Base-by-base conservation (phyloP, 2,888 invertebrate genomes). In the Nebria salina region DNA sequence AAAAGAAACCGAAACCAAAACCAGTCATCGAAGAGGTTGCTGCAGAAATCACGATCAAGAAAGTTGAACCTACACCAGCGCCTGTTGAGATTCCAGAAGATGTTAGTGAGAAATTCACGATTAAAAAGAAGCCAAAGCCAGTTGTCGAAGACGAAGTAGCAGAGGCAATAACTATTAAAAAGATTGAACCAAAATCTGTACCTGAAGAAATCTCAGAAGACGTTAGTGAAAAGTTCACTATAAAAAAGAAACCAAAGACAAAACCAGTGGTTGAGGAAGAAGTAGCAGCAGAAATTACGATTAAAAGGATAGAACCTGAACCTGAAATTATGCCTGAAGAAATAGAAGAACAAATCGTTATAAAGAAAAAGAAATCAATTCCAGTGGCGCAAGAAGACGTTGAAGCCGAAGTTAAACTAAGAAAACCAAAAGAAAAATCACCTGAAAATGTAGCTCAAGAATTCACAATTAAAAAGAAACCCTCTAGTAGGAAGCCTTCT, bases 401-500 rank as follows among this genome's bases (percentile, higher is more conserved):
- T 1, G 86, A 87, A 83, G 82, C 87, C 68, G 85, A 86, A 3
- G 85, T 87, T 64, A 83, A 83, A 15, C 86, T 84, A 75, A 83
- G 84, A 4, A 85, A 86, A 72, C 84, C 86, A 75, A 79, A 86
- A 11, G 82, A 82, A 64, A 82, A 65, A 65, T 84, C 86, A 82
- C 83, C 84, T 41, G 87, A 88, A 77, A 87, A 87, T 54, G 83
- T 85, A 2, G 82, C 89, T 25, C 90, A 91, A 85, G 91, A 92
- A 85, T 91, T 91, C 82, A 89, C 91, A 3, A 87, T 92, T 6
- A 89, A 90, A 85, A 90, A 90, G 75, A 89, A 90, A 82, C 91
- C 88, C 84, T 90, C 88, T 4, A 90, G 90, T 79, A 89, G 90
- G 15, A 90, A 90, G 83, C 89, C 90, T 9, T 87, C 87, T 68